Evolutionary conservation across 53 echinoderm and acorn worm species (phyloP), one percentile per base, ranked within the genome.

Genomic region (Zoroaster sp.): DNA sequence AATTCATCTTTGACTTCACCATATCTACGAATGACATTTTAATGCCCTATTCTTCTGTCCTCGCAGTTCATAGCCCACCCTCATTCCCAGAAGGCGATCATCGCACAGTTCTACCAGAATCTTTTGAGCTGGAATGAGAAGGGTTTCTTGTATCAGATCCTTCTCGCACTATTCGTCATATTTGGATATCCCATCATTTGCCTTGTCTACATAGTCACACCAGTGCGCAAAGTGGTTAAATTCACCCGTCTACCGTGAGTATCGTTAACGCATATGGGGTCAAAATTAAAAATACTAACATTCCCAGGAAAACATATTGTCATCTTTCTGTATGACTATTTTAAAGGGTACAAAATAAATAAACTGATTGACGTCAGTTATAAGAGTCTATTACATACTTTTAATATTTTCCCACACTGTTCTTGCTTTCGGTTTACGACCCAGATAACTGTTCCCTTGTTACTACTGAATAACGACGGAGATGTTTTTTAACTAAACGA

Each of bases 11-110:
- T 59, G 35, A 70, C 5, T 32, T 37, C 5, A 18, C 3, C 28
- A 15, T 20, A 20, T 7, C 15, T 0, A 17, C 65, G 25, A 18
- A 12, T 63, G 5, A 6, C 8, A 5, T 63, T 63, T 63, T 36
- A 5, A 14, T 31, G 10, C 73, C 0, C 1, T 4, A 2, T 54
- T 87, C 2, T 47, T 9, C 0, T 3, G 15, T 74, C 4, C 39
- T 7, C 51, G 2, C 73, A 94, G 94, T 94, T 92, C 43, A 90
- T 94, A 66, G 92, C 94, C 4, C 94, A 94, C 55, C 92, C 94
- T 40, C 89, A 94, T 41, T 89, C 89, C 40, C 94, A 94, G 69
- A 92, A 94, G 53, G 92, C 89, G 2, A 79, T 94, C 41, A 89
- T 92, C 18, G 79, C 69, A 8, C 73, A 92, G 73, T 94, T 86